phyloP scores from a whole-genome alignment of 2,797 vertebrate species.

The Pseudocheirus occidentalis region DNA sequence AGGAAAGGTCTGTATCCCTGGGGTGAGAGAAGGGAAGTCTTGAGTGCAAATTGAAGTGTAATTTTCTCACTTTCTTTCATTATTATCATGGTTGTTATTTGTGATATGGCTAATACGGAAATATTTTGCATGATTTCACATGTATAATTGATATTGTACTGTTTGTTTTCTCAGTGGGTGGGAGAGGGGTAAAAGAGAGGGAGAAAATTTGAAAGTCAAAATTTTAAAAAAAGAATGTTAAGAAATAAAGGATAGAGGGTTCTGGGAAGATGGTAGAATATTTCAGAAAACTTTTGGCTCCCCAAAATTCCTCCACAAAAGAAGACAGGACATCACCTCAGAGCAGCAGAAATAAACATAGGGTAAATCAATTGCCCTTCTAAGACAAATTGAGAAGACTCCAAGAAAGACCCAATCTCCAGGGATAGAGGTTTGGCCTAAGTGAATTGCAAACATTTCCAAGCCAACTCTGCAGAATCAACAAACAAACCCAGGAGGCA shows the following conservation, averaged over 20 bases:
- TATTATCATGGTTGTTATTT: not conserved
- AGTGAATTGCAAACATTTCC: too few relatives aligned
- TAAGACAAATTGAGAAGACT: too few relatives aligned
- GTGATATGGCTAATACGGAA: not conserved
- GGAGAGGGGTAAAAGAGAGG: not conserved
- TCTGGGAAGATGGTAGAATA: too few relatives aligned
- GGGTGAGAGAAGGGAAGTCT: not conserved
- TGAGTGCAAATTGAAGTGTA: not conserved
- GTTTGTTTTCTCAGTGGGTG: not conserved
- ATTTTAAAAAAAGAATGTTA: not conserved
- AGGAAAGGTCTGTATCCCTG: not conserved
- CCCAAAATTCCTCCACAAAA: too few relatives aligned
- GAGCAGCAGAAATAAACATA: too few relatives aligned
- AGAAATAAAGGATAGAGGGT: not conserved
- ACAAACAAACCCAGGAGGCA: too few relatives aligned
- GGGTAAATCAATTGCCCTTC: too few relatives aligned
- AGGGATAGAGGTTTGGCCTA: too few relatives aligned
- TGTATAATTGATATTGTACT: not conserved
- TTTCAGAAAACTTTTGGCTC: too few relatives aligned
- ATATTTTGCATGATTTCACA: not conserved
- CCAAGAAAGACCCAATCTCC: too few relatives aligned
- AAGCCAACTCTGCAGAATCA: too few relatives aligned
- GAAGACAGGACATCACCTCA: too few relatives aligned
- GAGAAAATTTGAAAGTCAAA: not conserved
- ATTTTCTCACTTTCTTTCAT: not conserved